A percentile compares a stretch with the other conserved stretches of the same genome.
Evolutionary conservation across 2,797 vertebrate genomes (phyloP).

Genomic region (Myripristis murdjan): DNA sequence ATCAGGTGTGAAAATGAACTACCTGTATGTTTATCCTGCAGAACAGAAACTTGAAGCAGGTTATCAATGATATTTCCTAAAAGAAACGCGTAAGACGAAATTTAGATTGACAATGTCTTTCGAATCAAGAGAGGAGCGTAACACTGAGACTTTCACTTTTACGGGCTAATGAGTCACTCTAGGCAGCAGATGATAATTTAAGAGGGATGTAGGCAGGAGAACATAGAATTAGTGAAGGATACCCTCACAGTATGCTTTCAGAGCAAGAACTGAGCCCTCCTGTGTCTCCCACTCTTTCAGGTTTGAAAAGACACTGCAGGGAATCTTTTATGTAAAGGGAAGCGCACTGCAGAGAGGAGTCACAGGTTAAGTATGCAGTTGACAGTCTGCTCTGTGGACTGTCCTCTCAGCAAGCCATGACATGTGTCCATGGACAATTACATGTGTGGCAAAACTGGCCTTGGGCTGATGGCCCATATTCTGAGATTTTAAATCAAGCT

Average conservation of each 20-base stretch:
- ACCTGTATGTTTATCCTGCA: background rate
- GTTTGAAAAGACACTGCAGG: background rate
- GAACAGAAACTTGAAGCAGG: constrained; percentile 5
- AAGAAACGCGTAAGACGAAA: background rate
- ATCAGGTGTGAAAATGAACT: background rate
- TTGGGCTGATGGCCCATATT: constrained; percentile 27
- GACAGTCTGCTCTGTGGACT: constrained; percentile 20
- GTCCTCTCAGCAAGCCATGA: too few relatives aligned
- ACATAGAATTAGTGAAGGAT: background rate
- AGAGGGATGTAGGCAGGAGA: background rate
- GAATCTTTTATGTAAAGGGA: background rate
- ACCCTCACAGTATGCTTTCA: background rate
- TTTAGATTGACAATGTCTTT: constrained; percentile 17
- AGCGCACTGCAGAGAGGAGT: constrained; percentile 1
- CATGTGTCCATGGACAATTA: constrained; percentile 15
- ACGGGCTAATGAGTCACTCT: background rate
- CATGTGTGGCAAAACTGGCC: background rate
- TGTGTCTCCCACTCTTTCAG: constrained; percentile 3
- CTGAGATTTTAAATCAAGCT: constrained; percentile 21
- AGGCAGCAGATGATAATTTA: background rate
- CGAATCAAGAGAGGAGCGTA: background rate
- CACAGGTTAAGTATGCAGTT: background rate
- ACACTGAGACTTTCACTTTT: background rate
- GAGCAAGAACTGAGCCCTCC: background rate
- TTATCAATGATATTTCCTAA: background rate